Base-by-base conservation (phyloP, 2,888 invertebrate species). In the Ligdia adustata region DNA sequence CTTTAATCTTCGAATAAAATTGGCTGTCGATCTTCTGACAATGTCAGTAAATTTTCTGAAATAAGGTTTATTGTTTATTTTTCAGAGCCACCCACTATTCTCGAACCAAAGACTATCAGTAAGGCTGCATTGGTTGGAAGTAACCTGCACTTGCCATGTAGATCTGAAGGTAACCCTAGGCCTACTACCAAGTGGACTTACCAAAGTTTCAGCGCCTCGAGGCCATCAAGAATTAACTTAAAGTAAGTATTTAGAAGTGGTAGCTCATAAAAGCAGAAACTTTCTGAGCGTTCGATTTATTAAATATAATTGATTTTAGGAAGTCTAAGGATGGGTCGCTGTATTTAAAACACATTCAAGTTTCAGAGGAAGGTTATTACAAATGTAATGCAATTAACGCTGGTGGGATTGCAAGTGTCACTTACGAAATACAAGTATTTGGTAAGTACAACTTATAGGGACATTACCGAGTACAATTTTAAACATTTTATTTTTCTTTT, bases 311-410 rank as follows among this genome's bases (percentile, higher is more conserved):
- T 5, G 24, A 9, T 31, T 37, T 20, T 9, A 41, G 45, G 11
- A 7, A 9, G n/a, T n/a, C 26, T 4, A 28, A 5, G 4, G 16
- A 33, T 2, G 34, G 45, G 6, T n/a, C n/a, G 3, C 14, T 76
- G 5, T 0, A 4, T 1, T 35, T 79, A 14, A 9, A 14, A 1
- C 47, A 54, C 5, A 40, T 73, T 7, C 69, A 70, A 44, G 6
- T 60, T 1, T 16, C 48, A 0, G 54, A 79, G 15, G 55, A 66
- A 34, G 83, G 83, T 7, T 54, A 46, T 11, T 82, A 82, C 35
- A 69, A 66, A 0, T 82, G 83, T 41, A 39, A 57, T 1, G 82
- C 79, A 0, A 65, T 44, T 1, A 82, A 76, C 20, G 13, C 34
- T 2, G 62, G 55, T 2, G 66, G 63, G n/a, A 58, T 60, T 3